These are phyloP conservation scores for Agonopterix alstromeriana DNA, from an alignment of 2,888 invertebrate genomes.

Conservation along the genomic window DNA sequence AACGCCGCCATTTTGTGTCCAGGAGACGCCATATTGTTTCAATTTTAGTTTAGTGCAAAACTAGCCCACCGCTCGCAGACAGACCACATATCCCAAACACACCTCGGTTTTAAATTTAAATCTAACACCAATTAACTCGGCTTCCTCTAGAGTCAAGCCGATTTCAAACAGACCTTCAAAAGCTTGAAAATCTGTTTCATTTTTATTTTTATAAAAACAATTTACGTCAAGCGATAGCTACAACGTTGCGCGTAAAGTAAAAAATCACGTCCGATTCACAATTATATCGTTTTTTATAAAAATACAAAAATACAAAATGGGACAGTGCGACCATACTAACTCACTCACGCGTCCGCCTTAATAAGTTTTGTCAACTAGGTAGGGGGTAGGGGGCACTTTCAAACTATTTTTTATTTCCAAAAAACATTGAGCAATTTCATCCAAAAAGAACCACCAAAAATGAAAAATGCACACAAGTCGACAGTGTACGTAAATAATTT, in stretches of 20 bases:
- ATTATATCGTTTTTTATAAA: slow-evolving; percentile 67
- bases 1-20: not conserved
- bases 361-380: slow-evolving; percentile 37
- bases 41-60: slow-evolving; percentile 28
- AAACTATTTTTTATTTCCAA: slow-evolving; percentile 43
- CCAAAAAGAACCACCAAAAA: slow-evolving; percentile 42
- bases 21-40: slow-evolving; percentile 20
- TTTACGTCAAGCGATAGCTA: slow-evolving; percentile 34
- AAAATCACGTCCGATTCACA: slow-evolving; percentile 68
- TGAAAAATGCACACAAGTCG: slow-evolving; percentile 44
- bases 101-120: slow-evolving; percentile 48
- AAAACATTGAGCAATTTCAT: slow-evolving; percentile 69
- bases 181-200: slow-evolving; percentile 31
- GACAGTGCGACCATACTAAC: slow-evolving; percentile 66
- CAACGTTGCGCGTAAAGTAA: slow-evolving; percentile 66
- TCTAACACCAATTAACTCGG: slow-evolving; percentile 58
- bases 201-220: slow-evolving; percentile 12
- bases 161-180: slow-evolving; percentile 33
- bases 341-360: slow-evolving; percentile 54
- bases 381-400: slow-evolving; percentile 56
- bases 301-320: slow-evolving; percentile 77
- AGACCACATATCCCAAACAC: slow-evolving; percentile 71
- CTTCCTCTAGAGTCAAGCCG: slow-evolving; percentile 19
- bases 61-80: slow-evolving; percentile 40
- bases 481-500: slow-evolving; percentile 18